phyloP scores from a whole-genome alignment of 1,140 invertebrate genomes.

The Archivesica marissinica region DNA sequence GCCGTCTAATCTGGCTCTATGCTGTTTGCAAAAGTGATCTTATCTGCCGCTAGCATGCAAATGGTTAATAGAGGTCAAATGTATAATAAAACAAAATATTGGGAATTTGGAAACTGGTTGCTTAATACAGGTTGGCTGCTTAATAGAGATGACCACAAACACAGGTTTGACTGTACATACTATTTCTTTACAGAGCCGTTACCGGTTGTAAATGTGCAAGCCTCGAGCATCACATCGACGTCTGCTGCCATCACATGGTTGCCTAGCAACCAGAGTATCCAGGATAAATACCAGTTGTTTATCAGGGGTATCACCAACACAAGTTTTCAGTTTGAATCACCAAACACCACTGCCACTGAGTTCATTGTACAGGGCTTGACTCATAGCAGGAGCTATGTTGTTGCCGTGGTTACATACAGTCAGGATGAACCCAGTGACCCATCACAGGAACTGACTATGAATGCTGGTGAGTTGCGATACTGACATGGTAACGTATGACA shows the following conservation, averaged over 20 bases:
- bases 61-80: too few relatives aligned
- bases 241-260: conserved; percentile 35
- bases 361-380: conserved; percentile 1
- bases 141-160: too few relatives aligned
- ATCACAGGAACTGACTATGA: conserved; percentile 30
- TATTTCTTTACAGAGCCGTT: conserved; percentile 56
- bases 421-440: conserved; percentile 20
- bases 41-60: too few relatives aligned
- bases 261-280: conserved; percentile 46
- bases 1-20: too few relatives aligned
- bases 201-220: conserved; percentile 37
- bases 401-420: conserved; percentile 45
- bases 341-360: background rate
- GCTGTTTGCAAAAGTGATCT: too few relatives aligned
- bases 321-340: background rate
- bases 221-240: background rate
- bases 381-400: conserved; percentile 17
- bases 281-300: conserved; percentile 45
- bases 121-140: too few relatives aligned
- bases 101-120: too few relatives aligned
- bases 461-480: conserved; percentile 14
- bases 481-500: background rate
- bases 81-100: too few relatives aligned
- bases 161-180: too few relatives aligned
- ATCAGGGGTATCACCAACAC: conserved; percentile 8